Evolutionary conservation across 1,140 invertebrate genomes (phyloP), one percentile per base, ranked within the genome.

Genomic region (Globodera rostochiensis): DNA sequence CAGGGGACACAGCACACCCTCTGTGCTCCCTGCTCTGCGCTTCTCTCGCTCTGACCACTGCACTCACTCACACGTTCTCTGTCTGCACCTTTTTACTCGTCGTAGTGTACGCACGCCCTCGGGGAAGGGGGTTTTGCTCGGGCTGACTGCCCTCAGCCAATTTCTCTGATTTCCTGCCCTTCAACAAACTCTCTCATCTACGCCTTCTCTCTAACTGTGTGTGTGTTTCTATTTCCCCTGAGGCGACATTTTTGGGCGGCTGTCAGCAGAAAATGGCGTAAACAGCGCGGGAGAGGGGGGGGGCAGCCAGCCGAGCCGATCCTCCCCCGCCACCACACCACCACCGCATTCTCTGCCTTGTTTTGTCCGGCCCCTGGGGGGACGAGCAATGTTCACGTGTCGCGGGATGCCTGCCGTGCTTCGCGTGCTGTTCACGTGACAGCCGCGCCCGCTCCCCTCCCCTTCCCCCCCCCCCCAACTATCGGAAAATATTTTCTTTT

Each of bases 401-500:
- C 69, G 69, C 6, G 36, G 11, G n/a, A 45, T 36, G 69, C 69
- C 46, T 19, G 69, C 25, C 69, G n/a, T 0, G 8, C 9, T 36
- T 47, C 46, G 36, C 69, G 69, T 47, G 36, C 11, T 19, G 13
- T 71, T 71, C 69, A 71, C 69, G 69, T 71, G 69, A 36, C 46
- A 36, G 69, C 69, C 69, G 46, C 69, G 21, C 25, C 36, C 46
- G 9, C 67, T 19, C 67, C 7, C 67, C 67, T 7, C 19, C n/a
- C n/a, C n/a, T n/a, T n/a, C n/a, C n/a, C n/a, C n/a, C n/a, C n/a
- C n/a, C n/a, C 60, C 60, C 60, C 60, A 66, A 66, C 60, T 9
- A 21, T n/a, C 8, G 69, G 69, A 71, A 71, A 71, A 71, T 71
- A 71, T 71, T 71, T 71, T 71, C n/a, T 64, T 64, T 15, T 64